These are phyloP conservation scores for Pomacea maculata DNA, from an alignment of 1,140 invertebrate species.

Conservation along the genomic window DNA sequence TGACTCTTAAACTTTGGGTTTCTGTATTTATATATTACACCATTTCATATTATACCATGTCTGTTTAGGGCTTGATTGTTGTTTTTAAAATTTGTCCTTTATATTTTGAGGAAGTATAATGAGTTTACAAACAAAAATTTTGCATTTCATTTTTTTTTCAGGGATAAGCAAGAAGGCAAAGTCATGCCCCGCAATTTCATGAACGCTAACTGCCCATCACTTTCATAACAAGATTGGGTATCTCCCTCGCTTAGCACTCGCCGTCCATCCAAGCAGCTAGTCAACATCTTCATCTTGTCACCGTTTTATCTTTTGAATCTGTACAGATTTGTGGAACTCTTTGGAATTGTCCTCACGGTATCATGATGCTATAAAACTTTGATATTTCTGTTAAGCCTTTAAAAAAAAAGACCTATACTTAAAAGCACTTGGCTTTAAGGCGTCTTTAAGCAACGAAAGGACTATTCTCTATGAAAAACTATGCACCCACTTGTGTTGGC, in stretches of 20 bases:
- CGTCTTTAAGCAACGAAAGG: not conserved
- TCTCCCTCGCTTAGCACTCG: too few relatives aligned
- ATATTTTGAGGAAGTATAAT: not conserved
- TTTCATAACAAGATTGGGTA: slow-evolving; percentile 35
- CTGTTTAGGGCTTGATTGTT: not conserved
- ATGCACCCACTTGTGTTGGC: not conserved
- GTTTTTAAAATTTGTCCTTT: not conserved
- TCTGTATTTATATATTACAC: too few relatives aligned
- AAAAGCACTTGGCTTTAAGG: not conserved
- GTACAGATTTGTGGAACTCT: not conserved
- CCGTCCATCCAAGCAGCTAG: not conserved
- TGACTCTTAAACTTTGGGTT: not conserved
- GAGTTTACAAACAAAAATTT: not conserved
- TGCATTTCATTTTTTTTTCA: slow-evolving; percentile 36
- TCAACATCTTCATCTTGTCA: slow-evolving; percentile 19
- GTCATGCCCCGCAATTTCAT: slow-evolving; percentile 66
- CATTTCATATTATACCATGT: not conserved
- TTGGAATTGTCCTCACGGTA: not conserved
- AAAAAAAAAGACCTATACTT: not conserved
- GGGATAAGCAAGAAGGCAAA: slow-evolving; percentile 64
- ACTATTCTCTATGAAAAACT: not conserved
- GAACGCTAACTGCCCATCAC: slow-evolving; percentile 60
- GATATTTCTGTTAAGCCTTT: not conserved
- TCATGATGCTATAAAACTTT: not conserved
- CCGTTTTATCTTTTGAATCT: not conserved